Conservation (phyloP, 2,797 vertebrate species). For the Hypotaenidia philippensis region DNA sequence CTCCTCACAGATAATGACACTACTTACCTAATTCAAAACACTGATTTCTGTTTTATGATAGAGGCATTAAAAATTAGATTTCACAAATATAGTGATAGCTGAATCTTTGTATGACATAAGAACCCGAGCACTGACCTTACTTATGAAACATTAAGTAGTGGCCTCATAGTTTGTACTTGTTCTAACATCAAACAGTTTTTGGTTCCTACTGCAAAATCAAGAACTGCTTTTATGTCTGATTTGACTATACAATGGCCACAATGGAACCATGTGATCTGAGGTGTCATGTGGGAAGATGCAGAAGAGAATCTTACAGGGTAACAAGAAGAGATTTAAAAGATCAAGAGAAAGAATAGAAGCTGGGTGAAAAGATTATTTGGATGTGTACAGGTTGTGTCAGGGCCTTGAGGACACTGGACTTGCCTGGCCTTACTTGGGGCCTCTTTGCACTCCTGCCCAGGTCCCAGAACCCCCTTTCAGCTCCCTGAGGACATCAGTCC, state of each 20-base stretch:
- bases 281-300: not conserved
- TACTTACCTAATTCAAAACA: not conserved
- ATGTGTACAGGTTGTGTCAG: not conserved
- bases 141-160: not conserved
- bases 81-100: not conserved
- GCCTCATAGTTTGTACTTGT: not conserved
- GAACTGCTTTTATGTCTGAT: not conserved
- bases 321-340: not conserved
- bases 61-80: not conserved
- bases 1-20: not conserved
- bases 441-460: not conserved
- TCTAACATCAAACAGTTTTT: not conserved
- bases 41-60: not conserved
- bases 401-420: not conserved
- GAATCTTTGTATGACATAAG: not conserved
- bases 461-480: not conserved
- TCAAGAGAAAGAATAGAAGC: not conserved
- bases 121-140: not conserved
- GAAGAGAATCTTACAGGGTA: not conserved
- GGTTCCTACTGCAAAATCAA: not conserved
- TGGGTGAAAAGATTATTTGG: not conserved
- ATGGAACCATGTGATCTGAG: not conserved
- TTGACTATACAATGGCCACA: not conserved
- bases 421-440: not conserved
- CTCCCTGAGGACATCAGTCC: accelerated